Base-by-base conservation (phyloP, 2,888 invertebrate species). In the Scelioninae gen. 2 region DNA sequence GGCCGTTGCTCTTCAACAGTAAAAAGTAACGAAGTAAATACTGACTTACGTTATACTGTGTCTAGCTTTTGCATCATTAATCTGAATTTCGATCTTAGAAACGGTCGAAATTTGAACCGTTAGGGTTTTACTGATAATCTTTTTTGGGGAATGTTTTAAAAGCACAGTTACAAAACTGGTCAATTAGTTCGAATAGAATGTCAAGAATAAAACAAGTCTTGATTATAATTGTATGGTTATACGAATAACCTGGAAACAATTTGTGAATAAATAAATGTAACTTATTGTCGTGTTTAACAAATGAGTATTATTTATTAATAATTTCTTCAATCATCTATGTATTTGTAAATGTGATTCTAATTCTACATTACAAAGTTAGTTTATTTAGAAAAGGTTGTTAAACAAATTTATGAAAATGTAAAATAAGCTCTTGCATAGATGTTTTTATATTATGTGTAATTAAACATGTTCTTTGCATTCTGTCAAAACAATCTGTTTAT, bases 71-170 rank as follows among this genome's bases (percentile, higher is more conserved):
- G 7, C 35, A 22, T 48, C 65, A 65, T 48, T 65, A 25, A 46
- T 41, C 48, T 45, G n/a, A 55, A 65, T 46, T 45, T 28, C 28
- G 5, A 52, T 18, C 16, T 41, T 2, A 10, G 11, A 46, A 45
- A 43, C 13, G 31, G 16, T 13, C 9, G 22, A 65, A 65, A 55
- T 15, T 13, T 2, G 19, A 46, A 65, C 64, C 64, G 64, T 65
- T 65, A 65, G 25, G 37, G 11, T 15, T 19, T 63, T 41, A 52
- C 50, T 11, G 31, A 48, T 16, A 11, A 15, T 6, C 3, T 19
- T 41, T 39, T 25, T 45, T 45, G 2, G 11, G 6, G 7, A 5
- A 6, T 2, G 0, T 0, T 16, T 16, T 39, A 9, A 39, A 9
- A 16, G 9, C 39, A 52, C 35, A 22, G 52, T 19, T 52, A 52